These are phyloP conservation scores for Cybosia mesomella DNA, from an alignment of 2,888 invertebrate species.

Conservation along the genomic window DNA sequence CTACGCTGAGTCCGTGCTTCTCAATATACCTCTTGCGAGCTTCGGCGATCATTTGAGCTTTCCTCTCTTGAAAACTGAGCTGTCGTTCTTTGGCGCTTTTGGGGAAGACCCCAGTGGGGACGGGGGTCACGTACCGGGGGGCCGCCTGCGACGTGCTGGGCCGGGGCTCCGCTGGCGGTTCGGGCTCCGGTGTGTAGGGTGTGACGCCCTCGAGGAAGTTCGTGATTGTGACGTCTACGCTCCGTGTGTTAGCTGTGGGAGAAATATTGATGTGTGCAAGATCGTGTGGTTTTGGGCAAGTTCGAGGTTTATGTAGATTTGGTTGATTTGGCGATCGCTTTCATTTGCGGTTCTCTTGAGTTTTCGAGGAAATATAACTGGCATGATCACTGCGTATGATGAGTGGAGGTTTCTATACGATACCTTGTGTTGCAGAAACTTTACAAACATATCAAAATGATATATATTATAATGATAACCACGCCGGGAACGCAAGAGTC, in stretches of 20 bases:
- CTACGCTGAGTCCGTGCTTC: conserved; percentile 88
- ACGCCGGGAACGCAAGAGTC: too few relatives aligned
- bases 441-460: too few relatives aligned
- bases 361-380: too few relatives aligned
- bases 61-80: conserved; percentile 92
- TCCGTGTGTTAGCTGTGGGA: conserved; percentile 89
- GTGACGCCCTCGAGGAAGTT: conserved; percentile 93
- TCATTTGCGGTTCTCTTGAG: too few relatives aligned
- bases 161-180: conserved; percentile 42
- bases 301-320: background rate
- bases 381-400: too few relatives aligned
- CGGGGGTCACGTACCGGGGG: conserved; percentile 67
- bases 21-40: conserved; percentile 92
- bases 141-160: conserved; percentile 33
- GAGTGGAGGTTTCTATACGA: too few relatives aligned
- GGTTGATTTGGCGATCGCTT: too few relatives aligned
- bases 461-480: too few relatives aligned
- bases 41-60: conserved; percentile 91
- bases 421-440: too few relatives aligned
- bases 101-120: conserved; percentile 80
- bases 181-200: conserved; percentile 82
- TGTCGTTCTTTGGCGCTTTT: conserved; percentile 88
- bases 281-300: too few relatives aligned
- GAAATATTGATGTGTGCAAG: conserved; percentile 46
- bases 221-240: conserved; percentile 92